Evolutionary conservation across 2,113 vertebrate species (phyloP).

Genomic region (Furnarius figulus): DNA sequence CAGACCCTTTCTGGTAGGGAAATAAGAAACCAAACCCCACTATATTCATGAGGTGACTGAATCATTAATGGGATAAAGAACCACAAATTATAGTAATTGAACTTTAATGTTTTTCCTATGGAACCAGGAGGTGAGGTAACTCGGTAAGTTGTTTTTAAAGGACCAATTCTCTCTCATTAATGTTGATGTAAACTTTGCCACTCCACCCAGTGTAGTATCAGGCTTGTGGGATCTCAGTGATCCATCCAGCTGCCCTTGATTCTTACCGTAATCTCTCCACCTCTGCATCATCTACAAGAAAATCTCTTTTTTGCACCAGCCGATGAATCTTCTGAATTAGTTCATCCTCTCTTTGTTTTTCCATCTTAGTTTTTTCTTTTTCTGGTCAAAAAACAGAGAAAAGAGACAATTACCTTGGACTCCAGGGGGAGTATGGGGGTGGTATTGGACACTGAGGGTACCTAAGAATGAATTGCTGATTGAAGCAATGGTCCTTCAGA

Average conservation of each 20-base stretch:
- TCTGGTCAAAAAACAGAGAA: slow-evolving; percentile 75
- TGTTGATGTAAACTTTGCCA: background rate
- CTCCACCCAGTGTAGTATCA: background rate
- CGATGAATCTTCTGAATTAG: slow-evolving; percentile 96
- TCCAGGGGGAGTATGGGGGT: background rate
- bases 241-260: background rate
- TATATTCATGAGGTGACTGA: background rate
- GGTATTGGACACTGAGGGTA: background rate
- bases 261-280: slow-evolving; percentile 93
- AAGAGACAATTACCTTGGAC: background rate
- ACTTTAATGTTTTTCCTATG: background rate
- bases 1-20: background rate
- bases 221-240: background rate
- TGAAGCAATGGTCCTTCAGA: background rate
- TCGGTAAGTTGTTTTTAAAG: background rate
- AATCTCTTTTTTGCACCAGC: slow-evolving; percentile 96
- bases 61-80: background rate
- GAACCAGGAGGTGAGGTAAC: background rate
- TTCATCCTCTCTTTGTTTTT: slow-evolving; percentile 90
- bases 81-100: background rate
- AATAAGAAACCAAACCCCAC: background rate
- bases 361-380: slow-evolving; percentile 88
- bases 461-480: background rate
- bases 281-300: slow-evolving; percentile 96
- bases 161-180: background rate